phyloP scores from a whole-genome alignment of 2,797 vertebrate genomes.

The Danio aesculapii region DNA sequence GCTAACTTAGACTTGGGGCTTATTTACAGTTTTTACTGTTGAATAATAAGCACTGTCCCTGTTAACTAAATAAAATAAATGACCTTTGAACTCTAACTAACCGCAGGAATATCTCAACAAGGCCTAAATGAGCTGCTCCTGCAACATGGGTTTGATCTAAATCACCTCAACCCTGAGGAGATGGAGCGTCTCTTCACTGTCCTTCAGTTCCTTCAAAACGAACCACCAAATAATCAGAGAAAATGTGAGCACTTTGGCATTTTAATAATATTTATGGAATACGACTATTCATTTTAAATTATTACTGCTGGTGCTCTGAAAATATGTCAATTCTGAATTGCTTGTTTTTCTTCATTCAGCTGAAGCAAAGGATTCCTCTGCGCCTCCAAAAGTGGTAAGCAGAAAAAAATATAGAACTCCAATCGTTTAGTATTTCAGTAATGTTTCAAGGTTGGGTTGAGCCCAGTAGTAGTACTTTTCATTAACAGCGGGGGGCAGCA shows the following conservation, averaged over 20 bases:
- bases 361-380: slow-evolving; percentile 45
- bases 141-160: slow-evolving; percentile 83
- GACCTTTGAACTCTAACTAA: slow-evolving; percentile 11
- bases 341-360: slow-evolving; percentile 39
- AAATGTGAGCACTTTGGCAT: slow-evolving; percentile 21
- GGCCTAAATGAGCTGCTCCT: slow-evolving; percentile 82
- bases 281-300: background rate
- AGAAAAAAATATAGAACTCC: background rate
- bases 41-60: too few relatives aligned
- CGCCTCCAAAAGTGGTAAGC: slow-evolving; percentile 51
- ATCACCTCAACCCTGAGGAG: slow-evolving; percentile 82
- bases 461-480: background rate
- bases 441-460: background rate
- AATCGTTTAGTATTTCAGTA: background rate
- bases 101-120: slow-evolving; percentile 78
- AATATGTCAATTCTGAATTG: slow-evolving; percentile 1
- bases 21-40: too few relatives aligned
- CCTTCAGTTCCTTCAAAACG: slow-evolving; percentile 83
- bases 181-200: slow-evolving; percentile 78
- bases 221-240: slow-evolving; percentile 50
- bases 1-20: too few relatives aligned
- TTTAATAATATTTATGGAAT: slow-evolving; percentile 5
- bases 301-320: background rate
- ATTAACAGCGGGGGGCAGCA: slow-evolving; percentile 46
- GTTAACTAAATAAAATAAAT: background rate